Base-by-base conservation (phyloP, 2,888 invertebrate species). In the Parasteatoda lunata region DNA sequence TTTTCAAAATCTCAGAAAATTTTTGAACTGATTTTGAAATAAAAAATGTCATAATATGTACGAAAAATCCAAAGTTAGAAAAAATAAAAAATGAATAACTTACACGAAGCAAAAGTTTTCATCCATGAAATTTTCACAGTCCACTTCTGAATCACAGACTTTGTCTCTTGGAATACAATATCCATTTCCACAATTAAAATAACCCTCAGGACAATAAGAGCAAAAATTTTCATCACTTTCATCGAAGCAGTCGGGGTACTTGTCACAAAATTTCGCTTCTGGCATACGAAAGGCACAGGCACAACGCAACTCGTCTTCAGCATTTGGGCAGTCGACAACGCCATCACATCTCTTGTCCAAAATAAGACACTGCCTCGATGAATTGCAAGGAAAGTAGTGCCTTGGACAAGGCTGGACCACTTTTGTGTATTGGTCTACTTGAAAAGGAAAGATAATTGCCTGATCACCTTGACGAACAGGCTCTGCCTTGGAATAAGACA, bases 191-290 rank as follows among this genome's bases (percentile, higher is more conserved):
- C 88, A 88, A 47, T 88, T 84, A 51, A 84, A 88, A 5, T 66
- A 84, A 0, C 73, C 77, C 3, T 59, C 13, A 0, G 81, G 80
- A 8, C 88, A 88, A 30, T 80, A 84, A 1, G 84, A 80, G 45
- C 88, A 88, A 15, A 81, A 84, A 15, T 76, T 79, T 51, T 88
- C 88, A 90, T 96, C 96, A 92, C 96, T 96, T 45, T 95, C 95
- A 90, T 94, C 93, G 0, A 96, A 96, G 91, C 96, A 97, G 91
- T 97, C 97, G 72, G 94, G 94, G 90, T 95, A 96, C 15, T 96
- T 96, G 91, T 97, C 97, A 91, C 97, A 97, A 0, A 95, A 91
- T 89, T 95, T 94, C 4, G 94, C 92, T 71, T 93, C 92, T 15
- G 94, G 45, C 94, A 93, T 11, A 97, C 96, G 94, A n/a, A 94